phyloP scores from a whole-genome alignment of 2,888 invertebrate genomes.

The Byasa hedistus region DNA sequence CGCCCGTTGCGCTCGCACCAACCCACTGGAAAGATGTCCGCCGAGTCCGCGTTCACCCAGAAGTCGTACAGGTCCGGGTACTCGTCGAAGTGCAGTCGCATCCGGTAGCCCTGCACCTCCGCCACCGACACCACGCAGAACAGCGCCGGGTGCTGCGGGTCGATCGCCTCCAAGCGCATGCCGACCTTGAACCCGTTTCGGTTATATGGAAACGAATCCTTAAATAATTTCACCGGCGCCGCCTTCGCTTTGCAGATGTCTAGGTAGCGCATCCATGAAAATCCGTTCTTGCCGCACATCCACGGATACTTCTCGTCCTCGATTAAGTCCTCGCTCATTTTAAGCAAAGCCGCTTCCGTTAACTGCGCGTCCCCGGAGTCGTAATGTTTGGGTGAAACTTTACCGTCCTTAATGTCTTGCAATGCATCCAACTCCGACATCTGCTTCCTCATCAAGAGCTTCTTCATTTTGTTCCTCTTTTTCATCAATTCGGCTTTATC shows the following conservation, averaged over 20 bases:
- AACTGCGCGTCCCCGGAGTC: constrained; percentile 50
- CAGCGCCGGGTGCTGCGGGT: constrained; percentile 93
- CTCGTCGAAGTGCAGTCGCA: constrained; percentile 95
- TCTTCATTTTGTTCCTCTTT: constrained; percentile 70
- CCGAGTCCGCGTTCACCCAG: constrained; percentile 96
- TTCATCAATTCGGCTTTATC: constrained; percentile 62
- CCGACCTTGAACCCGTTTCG: constrained; percentile 90
- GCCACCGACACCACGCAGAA: constrained; percentile 93
- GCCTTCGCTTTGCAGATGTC: constrained; percentile 85
- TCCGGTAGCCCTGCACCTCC: constrained; percentile 89
- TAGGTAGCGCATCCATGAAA: constrained; percentile 89
- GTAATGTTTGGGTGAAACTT: constrained; percentile 48
- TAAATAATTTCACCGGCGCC: constrained; percentile 88
- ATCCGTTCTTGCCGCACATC: constrained; percentile 85
- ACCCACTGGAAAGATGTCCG: constrained; percentile 94
- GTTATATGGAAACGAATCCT: constrained; percentile 87
- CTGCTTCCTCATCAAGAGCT: constrained; percentile 64
- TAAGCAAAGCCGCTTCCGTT: constrained; percentile 49
- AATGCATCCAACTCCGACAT: constrained; percentile 54
- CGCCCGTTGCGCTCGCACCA: constrained; percentile 94
- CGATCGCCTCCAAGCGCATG: constrained; percentile 95
- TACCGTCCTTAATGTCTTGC: constrained; percentile 53
- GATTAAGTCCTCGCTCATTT: constrained; percentile 55
- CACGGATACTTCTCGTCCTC: constrained; percentile 82
- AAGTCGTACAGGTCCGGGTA: constrained; percentile 93